A percentile compares a stretch with the other conserved stretches of the same genome.
phyloP scores from a whole-genome alignment of 2,113 vertebrate species.

The Myiozetetes cayanensis region DNA sequence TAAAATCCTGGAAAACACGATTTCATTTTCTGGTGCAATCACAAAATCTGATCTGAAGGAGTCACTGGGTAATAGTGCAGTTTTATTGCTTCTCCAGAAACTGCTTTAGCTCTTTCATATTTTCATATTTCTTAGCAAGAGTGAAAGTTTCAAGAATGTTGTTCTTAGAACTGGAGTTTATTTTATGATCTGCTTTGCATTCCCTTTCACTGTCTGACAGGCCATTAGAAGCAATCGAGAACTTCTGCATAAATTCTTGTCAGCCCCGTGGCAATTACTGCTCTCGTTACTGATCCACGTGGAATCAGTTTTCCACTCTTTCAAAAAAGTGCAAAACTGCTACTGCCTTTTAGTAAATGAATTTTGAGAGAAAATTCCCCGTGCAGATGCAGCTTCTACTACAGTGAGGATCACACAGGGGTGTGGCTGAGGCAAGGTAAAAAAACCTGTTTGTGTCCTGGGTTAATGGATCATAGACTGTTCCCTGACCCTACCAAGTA shows the following conservation, averaged over 20 bases:
- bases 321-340: not conserved
- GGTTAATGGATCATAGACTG: not conserved
- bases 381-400: not conserved
- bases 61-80: not conserved
- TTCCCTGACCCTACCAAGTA: not conserved
- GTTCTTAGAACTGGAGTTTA: not conserved
- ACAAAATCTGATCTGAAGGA: not conserved
- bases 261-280: conserved; percentile 10
- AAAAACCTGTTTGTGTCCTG: not conserved
- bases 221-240: conserved; percentile 14
- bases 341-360: not conserved
- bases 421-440: not conserved
- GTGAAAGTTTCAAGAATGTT: not conserved
- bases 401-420: not conserved
- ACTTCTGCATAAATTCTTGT: conserved; percentile 12
- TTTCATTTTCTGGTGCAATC: not conserved
- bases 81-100: not conserved
- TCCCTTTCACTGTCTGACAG: conserved; percentile 13
- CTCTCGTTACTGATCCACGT: not conserved
- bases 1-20: not conserved
- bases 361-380: not conserved
- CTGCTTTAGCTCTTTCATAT: not conserved
- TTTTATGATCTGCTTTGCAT: not conserved
- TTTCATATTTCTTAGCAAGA: not conserved
- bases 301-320: not conserved